Evolutionary conservation across 2,113 vertebrate species (phyloP), one percentile per base, ranked within the genome.

Genomic region (Ardeotis arabs): DNA sequence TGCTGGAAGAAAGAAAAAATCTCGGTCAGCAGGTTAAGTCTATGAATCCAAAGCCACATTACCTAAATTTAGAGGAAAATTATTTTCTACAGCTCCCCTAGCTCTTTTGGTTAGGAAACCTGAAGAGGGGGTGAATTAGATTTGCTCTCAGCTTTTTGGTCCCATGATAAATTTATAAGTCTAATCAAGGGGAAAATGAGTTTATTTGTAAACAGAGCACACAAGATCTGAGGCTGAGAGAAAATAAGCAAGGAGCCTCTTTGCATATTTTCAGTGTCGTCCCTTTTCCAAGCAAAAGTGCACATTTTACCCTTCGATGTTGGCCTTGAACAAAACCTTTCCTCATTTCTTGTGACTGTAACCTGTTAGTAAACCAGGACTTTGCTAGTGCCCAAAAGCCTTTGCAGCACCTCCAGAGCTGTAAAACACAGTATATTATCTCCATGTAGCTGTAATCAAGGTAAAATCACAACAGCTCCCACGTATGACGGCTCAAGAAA

Each of bases 11-110:
- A 85, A 80, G 62, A 79, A 83, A 92, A 70, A 55, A 47, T 27
- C 62, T 85, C 62, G 53, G 69, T 94, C 73, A 79, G 81, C 77
- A 95, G 87, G 66, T 87, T 93, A 77, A 81, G 66, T 18, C 70
- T 62, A 39, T 64, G 74, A 91, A 73, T 69, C 62, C 49, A 66
- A 96, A 93, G 45, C 66, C 44, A 33, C 33, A 25, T 35, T 50
- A 60, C 64, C 80, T 89, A 73, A 90, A 89, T 20, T 63, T 69
- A 89, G 69, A 76, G 58, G 45, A 55, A 91, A 89, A 68, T 27
- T 0, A 44, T 64, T 78, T 92, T 73, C 63, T 75, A 41, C 60
- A 78, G 52, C 14, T 92, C 49, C 55, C 35, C 24, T 72, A 72
- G 53, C 9, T 58, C 20, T 66, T 90, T 68, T 28, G n/a, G 74